These are phyloP conservation scores for Epinephelus coioides DNA, from an alignment of 2,797 vertebrate species.

Conservation along the genomic window DNA sequence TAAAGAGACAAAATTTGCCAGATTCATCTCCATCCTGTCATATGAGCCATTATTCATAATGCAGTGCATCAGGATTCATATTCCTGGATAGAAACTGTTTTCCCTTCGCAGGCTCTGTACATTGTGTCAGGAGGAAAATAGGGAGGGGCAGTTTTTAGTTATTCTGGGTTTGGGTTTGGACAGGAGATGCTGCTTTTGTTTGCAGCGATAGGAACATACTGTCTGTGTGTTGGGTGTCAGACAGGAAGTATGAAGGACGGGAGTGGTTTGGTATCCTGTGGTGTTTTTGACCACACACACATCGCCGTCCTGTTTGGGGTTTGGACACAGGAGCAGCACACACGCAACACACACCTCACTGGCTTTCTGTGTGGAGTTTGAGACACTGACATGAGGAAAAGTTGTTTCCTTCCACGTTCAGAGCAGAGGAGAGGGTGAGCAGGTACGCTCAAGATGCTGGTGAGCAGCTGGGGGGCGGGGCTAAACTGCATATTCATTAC, in stretches of 20 bases:
- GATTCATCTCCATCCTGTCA: background rate
- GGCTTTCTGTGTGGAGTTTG: too few relatives aligned
- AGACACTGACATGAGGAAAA: too few relatives aligned
- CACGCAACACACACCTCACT: constrained; percentile 8
- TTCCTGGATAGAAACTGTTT: background rate
- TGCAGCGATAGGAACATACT: background rate
- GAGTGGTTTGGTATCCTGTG: constrained; percentile 34
- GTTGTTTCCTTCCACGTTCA: too few relatives aligned
- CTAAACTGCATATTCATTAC: too few relatives aligned
- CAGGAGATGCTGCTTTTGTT: constrained; percentile 24
- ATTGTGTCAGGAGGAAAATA: background rate
- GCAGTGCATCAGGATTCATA: background rate
- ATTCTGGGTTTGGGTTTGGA: background rate
- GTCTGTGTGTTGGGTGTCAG: constrained; percentile 12
- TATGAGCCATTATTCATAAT: background rate
- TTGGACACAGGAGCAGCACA: background rate
- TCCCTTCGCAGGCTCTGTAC: background rate
- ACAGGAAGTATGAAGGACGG: constrained; percentile 18
- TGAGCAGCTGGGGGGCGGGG: too few relatives aligned
- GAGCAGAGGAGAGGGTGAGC: too few relatives aligned
- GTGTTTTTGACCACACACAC: constrained; percentile 17
- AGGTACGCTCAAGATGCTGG: too few relatives aligned
- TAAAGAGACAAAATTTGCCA: background rate
- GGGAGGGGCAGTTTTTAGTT: constrained; percentile 9
- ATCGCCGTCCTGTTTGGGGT: constrained; percentile 22